phyloP scores from a whole-genome alignment of 2,113 vertebrate species.

The Chionodraco myersi region DNA sequence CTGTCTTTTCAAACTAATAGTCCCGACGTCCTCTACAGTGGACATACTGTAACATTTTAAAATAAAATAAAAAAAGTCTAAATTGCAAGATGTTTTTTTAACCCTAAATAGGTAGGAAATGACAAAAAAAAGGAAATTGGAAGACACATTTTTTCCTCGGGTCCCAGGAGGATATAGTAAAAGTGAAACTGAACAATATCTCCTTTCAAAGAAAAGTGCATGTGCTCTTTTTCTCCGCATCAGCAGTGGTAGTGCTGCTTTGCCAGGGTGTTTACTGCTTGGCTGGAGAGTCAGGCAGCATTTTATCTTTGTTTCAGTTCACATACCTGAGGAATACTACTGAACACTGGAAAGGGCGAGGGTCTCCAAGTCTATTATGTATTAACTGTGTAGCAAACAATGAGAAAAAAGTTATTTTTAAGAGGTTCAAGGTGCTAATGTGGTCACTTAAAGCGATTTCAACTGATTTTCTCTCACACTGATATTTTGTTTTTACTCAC shows the following conservation, averaged over 20 bases:
- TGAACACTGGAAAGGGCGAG: constrained; percentile 35
- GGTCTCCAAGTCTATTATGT: too few relatives aligned
- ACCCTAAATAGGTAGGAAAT: too few relatives aligned
- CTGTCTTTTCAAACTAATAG: too few relatives aligned
- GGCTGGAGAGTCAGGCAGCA: constrained; percentile 48
- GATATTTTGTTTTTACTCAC: constrained; percentile 59
- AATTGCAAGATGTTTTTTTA: too few relatives aligned
- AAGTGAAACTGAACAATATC: constrained; percentile 38
- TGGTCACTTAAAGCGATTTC: constrained; percentile 50
- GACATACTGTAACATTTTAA: too few relatives aligned
- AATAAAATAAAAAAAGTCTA: too few relatives aligned
- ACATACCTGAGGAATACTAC: constrained; percentile 66
- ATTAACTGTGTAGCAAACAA: not conserved
- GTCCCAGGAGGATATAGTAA: not conserved
- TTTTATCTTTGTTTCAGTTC: constrained; percentile 70
- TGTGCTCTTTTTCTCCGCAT: constrained; percentile 54
- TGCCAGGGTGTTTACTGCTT: constrained; percentile 62
- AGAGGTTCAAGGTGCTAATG: constrained; percentile 2
- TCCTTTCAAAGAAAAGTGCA: constrained; percentile 30
- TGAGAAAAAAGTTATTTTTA: constrained; percentile 28
- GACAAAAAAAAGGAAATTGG: too few relatives aligned
- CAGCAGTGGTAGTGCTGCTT: constrained; percentile 43
- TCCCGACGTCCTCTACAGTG: too few relatives aligned
- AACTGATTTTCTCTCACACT: constrained; percentile 30
- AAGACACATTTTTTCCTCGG: too few relatives aligned